These are phyloP conservation scores for Antheraea pernyi DNA, from an alignment of 1,140 invertebrate genomes.

Conservation along the genomic window DNA sequence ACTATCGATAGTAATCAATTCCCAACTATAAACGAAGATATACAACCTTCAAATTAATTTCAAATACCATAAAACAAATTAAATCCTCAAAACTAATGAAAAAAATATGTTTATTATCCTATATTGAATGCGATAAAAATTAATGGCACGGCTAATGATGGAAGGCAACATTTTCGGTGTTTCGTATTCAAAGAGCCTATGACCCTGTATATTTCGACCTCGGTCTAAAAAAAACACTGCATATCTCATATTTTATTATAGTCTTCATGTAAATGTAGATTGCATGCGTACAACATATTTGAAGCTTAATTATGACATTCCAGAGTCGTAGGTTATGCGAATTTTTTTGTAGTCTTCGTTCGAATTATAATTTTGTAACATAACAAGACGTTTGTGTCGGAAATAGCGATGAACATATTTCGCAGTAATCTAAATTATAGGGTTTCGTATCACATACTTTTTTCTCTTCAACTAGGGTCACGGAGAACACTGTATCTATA, in stretches of 20 bases:
- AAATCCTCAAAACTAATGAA: neutral
- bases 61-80: neutral
- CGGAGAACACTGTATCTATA: no score
- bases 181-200: neutral
- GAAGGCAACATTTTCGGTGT: neutral
- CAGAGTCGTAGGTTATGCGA: no score
- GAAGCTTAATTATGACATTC: neutral
- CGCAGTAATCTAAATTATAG: no score
- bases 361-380: no score
- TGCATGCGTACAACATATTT: neutral
- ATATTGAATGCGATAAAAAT: neutral
- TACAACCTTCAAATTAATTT: neutral
- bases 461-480: no score
- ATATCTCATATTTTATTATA: neutral
- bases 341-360: no score
- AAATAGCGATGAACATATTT: no score
- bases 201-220: neutral
- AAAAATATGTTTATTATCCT: neutral
- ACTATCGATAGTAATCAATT: neutral
- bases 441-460: no score
- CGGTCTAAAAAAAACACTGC: neutral
- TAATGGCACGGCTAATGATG: neutral
- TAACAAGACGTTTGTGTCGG: no score
- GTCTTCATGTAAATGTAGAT: neutral
- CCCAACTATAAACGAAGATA: neutral